Evolutionary conservation across 2,797 vertebrate species (phyloP).

Genomic region (Kryptopterus vitreolus): DNA sequence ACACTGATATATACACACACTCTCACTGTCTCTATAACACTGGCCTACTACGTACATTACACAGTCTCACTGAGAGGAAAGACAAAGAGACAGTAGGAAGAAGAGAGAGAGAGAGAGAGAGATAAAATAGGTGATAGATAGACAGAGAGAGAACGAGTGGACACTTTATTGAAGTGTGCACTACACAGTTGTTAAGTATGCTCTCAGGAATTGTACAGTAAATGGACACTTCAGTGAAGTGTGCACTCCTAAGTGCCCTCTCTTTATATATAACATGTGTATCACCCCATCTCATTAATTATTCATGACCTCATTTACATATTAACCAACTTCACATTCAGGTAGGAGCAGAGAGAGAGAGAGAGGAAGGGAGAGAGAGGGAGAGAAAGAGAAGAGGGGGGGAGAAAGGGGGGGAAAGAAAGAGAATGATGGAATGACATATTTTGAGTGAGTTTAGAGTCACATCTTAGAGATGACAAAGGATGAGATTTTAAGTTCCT

Average conservation of each 20-base stretch:
- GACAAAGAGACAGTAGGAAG: not conserved
- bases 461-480: too few species aligned
- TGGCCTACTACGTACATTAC: too few species aligned
- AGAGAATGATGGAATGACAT: slow-evolving; percentile 2
- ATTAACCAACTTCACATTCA: slow-evolving; percentile 25
- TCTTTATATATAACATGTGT: too few species aligned
- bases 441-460: too few species aligned
- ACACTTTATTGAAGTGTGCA: slow-evolving; percentile 1
- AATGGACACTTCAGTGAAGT: slow-evolving; percentile 1
- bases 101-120: not conserved
- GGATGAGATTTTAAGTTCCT: too few species aligned
- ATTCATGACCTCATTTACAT: slow-evolving; percentile 43
- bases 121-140: not conserved
- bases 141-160: not conserved
- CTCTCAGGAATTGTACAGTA: not conserved
- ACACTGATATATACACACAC: not conserved
- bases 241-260: not conserved
- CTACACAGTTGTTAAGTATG: not conserved
- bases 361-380: not conserved
- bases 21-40: too few species aligned
- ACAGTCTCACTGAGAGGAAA: too few species aligned
- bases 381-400: slow-evolving; percentile 34
- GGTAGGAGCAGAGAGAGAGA: not conserved
- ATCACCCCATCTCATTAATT: slow-evolving; percentile 10
- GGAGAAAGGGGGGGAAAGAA: too few species aligned